These are phyloP conservation scores for Aplysina aerophoba DNA, from an alignment of 37 sponge, comb jelly and placozoan genomes.

Conservation along the genomic window DNA sequence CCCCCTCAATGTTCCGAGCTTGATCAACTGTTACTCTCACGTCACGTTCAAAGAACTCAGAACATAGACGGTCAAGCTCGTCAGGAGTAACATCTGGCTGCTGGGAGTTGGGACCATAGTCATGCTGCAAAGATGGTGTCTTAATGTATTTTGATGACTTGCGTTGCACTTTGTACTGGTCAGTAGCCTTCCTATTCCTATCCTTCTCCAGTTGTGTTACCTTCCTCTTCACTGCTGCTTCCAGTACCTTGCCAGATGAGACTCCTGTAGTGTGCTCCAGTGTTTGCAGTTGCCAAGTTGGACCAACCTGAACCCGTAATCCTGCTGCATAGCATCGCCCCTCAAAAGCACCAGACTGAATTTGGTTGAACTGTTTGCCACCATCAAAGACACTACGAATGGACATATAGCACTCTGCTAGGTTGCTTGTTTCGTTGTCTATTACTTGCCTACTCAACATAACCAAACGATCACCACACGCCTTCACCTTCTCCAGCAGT, in stretches of 20 bases:
- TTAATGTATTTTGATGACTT: not conserved
- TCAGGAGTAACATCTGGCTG: not conserved
- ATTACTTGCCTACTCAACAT: not conserved
- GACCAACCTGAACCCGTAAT: not conserved
- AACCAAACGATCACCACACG: not conserved
- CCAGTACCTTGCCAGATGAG: no score
- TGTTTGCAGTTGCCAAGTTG: not conserved
- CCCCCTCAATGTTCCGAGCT: no score
- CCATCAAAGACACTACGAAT: not conserved
- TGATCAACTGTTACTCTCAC: no score
- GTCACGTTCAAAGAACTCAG: no score
- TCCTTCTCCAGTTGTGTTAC: not conserved
- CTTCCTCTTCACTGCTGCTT: not conserved
- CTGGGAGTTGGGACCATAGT: constrained; percentile 11
- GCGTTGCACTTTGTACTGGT: not conserved
- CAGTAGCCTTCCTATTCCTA: not conserved
- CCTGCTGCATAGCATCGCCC: constrained; percentile 2
- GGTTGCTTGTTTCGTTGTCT: constrained; percentile 12
- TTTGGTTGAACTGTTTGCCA: constrained; percentile 1
- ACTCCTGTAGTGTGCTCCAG: not conserved
- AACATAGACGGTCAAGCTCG: constrained; percentile 3
- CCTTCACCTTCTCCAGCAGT: not conserved
- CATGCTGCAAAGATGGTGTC: not conserved
- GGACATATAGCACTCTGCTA: constrained; percentile 23
- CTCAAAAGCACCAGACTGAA: not conserved